Conservation (phyloP, 2,888 invertebrate species). For the Palloptera scutellata region DNA sequence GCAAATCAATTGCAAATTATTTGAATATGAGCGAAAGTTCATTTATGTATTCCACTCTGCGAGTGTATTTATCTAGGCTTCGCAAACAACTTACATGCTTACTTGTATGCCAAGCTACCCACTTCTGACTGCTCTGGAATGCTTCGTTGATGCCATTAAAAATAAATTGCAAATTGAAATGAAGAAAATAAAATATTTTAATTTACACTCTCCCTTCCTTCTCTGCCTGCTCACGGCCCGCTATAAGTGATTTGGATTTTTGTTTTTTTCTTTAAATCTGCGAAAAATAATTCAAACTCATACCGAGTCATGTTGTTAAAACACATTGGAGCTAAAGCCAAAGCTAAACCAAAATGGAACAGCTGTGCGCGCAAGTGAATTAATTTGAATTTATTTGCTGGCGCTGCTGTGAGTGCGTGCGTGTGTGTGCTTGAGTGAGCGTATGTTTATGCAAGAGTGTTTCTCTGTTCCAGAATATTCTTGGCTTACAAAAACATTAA, state of each 20-base stretch:
- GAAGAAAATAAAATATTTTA: constrained; percentile 14
- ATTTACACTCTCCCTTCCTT: neutral
- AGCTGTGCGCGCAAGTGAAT: constrained; percentile 55
- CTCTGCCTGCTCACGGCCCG: neutral
- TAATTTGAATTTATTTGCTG: constrained; percentile 53
- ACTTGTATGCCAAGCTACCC: neutral
- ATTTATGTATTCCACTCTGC: neutral
- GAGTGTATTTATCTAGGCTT: neutral
- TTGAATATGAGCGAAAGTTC: constrained; percentile 40
- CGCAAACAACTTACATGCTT: neutral
- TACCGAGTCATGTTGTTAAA: too few species aligned
- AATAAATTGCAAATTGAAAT: too few species aligned
- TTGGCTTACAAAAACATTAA: too few species aligned
- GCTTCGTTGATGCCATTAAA: too few species aligned
- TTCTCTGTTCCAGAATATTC: too few species aligned
- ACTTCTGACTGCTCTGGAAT: too few species aligned
- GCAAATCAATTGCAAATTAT: constrained; percentile 49
- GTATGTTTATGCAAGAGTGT: neutral
- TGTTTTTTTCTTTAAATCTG: too few species aligned
- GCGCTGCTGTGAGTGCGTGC: neutral
- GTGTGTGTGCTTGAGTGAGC: neutral
- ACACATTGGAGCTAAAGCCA: too few species aligned
- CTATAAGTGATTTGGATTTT: too few species aligned
- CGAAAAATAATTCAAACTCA: too few species aligned
- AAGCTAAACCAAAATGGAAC: constrained; percentile 34